Percentiles rank a stretch among this genome's conserved stretches.
Conservation (phyloP, 2,113 vertebrate species). For the Riparia riparia region DNA sequence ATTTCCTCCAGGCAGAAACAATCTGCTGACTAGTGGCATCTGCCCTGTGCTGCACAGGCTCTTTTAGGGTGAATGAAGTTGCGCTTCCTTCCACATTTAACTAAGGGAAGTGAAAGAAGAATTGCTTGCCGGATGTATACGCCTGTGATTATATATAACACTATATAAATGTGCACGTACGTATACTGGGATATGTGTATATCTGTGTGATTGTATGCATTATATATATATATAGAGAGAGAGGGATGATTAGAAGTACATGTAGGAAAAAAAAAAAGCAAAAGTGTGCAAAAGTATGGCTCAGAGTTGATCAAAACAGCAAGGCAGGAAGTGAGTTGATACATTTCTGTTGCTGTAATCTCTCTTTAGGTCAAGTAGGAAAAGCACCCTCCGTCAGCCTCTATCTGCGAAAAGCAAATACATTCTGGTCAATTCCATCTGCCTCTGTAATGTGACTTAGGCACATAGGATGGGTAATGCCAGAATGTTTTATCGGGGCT, state of each 20-base stretch:
- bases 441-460: not conserved
- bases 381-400: not conserved
- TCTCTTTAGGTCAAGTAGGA: not conserved
- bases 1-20: conserved; percentile 16
- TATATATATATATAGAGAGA: not conserved
- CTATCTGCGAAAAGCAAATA: not conserved
- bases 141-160: not conserved
- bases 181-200: not conserved
- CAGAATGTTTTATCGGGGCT: not conserved
- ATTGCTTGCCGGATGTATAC: not conserved
- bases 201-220: not conserved
- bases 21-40: conserved; percentile 33
- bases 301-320: not conserved
- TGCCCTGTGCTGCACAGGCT: not conserved
- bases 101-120: not conserved
- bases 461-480: not conserved
- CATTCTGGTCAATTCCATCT: not conserved
- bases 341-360: not conserved
- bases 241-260: not conserved
- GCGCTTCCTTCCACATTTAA: conserved; percentile 26
- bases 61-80: not conserved
- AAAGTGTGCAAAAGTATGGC: not conserved
- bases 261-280: not conserved
- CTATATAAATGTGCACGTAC: accelerated
- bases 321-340: not conserved